Conservation (phyloP, 1,140 invertebrate genomes). For the Lethrus apterus region DNA sequence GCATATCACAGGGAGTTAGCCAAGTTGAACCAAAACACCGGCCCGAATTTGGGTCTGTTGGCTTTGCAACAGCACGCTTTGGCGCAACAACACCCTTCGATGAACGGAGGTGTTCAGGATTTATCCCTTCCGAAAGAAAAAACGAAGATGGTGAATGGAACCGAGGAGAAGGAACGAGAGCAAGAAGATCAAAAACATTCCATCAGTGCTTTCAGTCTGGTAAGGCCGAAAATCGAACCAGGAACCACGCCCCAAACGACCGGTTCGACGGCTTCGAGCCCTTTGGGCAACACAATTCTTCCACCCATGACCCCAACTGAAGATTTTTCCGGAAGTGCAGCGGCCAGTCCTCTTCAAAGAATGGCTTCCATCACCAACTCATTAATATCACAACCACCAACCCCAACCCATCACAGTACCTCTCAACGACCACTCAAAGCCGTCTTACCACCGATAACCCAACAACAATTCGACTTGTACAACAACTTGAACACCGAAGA, state of each 20-base stretch:
- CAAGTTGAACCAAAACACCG: slow-evolving; percentile 65
- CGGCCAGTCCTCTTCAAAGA: slow-evolving; percentile 85
- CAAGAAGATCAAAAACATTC: slow-evolving; percentile 70
- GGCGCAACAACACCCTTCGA: slow-evolving; percentile 32
- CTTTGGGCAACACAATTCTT: slow-evolving; percentile 71
- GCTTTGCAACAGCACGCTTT: slow-evolving; percentile 68
- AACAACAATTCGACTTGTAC: slow-evolving; percentile 98
- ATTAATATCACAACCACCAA: slow-evolving; percentile 83
- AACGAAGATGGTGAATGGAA: slow-evolving; percentile 62
- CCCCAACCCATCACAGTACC: slow-evolving; percentile 69
- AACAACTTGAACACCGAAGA: slow-evolving; percentile 98
- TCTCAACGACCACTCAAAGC: slow-evolving; percentile 86
- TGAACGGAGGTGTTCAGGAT: slow-evolving; percentile 71
- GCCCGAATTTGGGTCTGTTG: slow-evolving; percentile 54
- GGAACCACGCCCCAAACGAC: slow-evolving; percentile 53
- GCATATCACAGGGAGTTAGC: slow-evolving; percentile 87
- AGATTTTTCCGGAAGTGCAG: slow-evolving; percentile 67
- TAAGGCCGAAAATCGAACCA: slow-evolving; percentile 71
- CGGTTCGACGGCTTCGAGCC: slow-evolving; percentile 62
- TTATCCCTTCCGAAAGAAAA: slow-evolving; percentile 76
- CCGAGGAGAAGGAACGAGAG: slow-evolving; percentile 44
- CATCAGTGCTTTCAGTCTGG: slow-evolving; percentile 76
- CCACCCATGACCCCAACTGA: slow-evolving; percentile 71
- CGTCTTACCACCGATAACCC: slow-evolving; percentile 94
- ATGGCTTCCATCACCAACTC: slow-evolving; percentile 98